Base-by-base conservation (phyloP, 2,888 invertebrate species). In the Andrena camellia region DNA sequence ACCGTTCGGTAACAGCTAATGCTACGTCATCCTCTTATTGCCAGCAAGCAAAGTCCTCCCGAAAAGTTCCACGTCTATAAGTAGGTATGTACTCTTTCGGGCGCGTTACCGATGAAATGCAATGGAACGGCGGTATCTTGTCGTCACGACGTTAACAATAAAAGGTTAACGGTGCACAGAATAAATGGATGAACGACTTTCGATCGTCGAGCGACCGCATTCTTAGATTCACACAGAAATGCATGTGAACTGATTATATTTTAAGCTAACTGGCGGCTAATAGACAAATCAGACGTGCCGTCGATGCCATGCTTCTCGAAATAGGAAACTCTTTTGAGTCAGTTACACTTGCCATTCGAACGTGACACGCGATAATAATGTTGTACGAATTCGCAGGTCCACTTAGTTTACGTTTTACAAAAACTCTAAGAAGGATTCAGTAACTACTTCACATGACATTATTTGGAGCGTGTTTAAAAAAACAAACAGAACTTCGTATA, bases 31-130 rank as follows among this genome's bases (percentile, higher is more conserved):
- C 68, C 26, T 64, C 50, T 60, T 42, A 31, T 78, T n/a, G 54
- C 52, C 8, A 13, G 48, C 60, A 54, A 64, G 17, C 2, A 48
- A 48, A n/a, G n/a, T 68, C 35, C n/a, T 71, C 31, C 23, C n/a
- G 60, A 67, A 17, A 75, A 72, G 71, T 66, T 29, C 77, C 75
- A 75, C 60, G 72, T 48, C 26, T 35, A 26, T n/a, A 57, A 26
- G 54, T 82, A 4, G 42, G 42, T 13, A 13, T 42, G 4, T 42
- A 13, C 42, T 26, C 57, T 72, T 23, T 57, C 70, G 73, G 68
- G 83, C 80, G 63, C 68, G 73, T 82, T 72, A 82, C 80, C 78
- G 84, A 82, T 81, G 76, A 88, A 88, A 88, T 88, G 88, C 88
- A 88, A 87, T 57, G 60, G 60, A 73, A 60, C 29, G 13, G 78